These are phyloP conservation scores for Coreoperca whiteheadi DNA, from an alignment of 2,113 vertebrate species.

Conservation along the genomic window DNA sequence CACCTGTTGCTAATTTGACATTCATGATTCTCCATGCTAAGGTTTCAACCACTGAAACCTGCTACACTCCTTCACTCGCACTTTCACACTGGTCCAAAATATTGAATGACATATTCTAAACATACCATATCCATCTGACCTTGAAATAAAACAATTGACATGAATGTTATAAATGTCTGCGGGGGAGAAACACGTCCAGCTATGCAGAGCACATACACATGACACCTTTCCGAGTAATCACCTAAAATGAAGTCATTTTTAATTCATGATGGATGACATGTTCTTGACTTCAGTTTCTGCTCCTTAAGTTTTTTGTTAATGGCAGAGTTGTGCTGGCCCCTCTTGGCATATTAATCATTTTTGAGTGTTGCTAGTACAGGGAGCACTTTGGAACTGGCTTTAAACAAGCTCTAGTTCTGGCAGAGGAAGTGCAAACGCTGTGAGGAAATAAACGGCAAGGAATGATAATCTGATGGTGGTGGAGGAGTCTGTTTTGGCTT, in stretches of 20 bases:
- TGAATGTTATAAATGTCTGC: constrained; percentile 19
- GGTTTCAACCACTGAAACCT: constrained; percentile 36
- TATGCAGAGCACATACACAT: constrained; percentile 38
- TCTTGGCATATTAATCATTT: constrained; percentile 72
- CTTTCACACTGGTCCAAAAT: neutral
- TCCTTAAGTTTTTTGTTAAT: constrained; percentile 61
- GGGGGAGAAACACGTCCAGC: constrained; percentile 32
- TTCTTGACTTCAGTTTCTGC: constrained; percentile 64
- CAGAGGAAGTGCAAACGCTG: constrained; percentile 55
- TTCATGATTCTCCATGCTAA: constrained; percentile 23
- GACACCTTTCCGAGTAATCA: constrained; percentile 45
- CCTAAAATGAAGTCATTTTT: constrained; percentile 63
- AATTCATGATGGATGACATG: constrained; percentile 64
- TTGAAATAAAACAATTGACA: constrained; percentile 39
- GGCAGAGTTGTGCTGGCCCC: constrained; percentile 41
- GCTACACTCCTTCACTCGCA: constrained; percentile 22
- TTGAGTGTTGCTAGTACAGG: constrained; percentile 70
- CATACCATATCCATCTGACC: constrained; percentile 15
- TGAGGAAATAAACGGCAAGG: constrained; percentile 61
- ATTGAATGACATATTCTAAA: constrained; percentile 39
- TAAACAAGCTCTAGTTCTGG: constrained; percentile 67
- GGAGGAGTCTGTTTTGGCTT: constrained; percentile 47
- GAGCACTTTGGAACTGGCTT: constrained; percentile 61
- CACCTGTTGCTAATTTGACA: constrained; percentile 24
- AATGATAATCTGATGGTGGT: constrained; percentile 63